Percentiles rank a stretch among this genome's conserved stretches.
Conservation (phyloP, 2,888 invertebrate genomes). For the Lochmaea crataegi region DNA sequence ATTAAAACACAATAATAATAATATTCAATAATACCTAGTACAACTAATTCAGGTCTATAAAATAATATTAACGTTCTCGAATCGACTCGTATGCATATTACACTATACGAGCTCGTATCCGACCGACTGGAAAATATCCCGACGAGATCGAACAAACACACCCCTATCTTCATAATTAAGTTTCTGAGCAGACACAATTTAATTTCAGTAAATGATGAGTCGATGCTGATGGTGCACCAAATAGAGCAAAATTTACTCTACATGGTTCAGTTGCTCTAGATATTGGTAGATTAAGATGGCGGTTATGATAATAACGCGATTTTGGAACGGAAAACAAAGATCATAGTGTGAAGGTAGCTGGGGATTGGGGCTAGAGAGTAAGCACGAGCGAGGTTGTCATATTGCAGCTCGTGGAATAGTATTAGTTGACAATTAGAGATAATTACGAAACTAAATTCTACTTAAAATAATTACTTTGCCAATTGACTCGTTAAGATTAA, state of each 20-base stretch:
- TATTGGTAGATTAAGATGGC: slow-evolving; percentile 44
- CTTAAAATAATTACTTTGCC: no score
- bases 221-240: slow-evolving; percentile 15
- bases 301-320: not conserved
- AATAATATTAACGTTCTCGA: no score
- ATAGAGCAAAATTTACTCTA: slow-evolving; percentile 15
- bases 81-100: slow-evolving; percentile 19
- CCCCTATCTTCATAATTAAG: slow-evolving; percentile 36
- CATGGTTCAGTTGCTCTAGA: slow-evolving; percentile 48
- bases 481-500: no score
- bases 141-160: slow-evolving; percentile 20
- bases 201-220: slow-evolving; percentile 32
- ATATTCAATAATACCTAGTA: no score
- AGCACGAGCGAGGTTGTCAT: no score
- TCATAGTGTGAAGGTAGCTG: no score
- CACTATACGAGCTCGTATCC: not conserved
- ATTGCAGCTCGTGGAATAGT: no score
- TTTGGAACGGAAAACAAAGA: not conserved
- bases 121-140: slow-evolving; percentile 4
- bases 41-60: no score
- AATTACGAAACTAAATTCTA: no score
- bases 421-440: no score
- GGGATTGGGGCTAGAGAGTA: no score
- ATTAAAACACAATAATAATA: not conserved
- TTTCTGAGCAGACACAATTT: slow-evolving; percentile 35